Conservation (phyloP, 2,797 vertebrate species). For the Chanos chanos region DNA sequence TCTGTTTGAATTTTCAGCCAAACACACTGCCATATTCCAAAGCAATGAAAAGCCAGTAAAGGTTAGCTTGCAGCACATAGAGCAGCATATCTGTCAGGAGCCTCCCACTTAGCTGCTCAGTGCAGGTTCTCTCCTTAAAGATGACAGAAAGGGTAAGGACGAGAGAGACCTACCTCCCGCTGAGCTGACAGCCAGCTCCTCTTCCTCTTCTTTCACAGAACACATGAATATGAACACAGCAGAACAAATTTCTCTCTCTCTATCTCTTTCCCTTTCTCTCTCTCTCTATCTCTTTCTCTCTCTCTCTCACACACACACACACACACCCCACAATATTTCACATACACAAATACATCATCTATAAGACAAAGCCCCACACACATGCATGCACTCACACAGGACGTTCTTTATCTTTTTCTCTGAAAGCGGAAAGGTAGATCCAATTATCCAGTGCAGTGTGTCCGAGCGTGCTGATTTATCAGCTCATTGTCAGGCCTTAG, state of each 20-base stretch:
- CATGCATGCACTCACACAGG: background rate
- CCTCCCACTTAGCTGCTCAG: background rate
- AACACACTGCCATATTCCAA: no score
- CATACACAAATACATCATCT: background rate
- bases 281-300: no score
- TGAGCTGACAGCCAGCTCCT: conserved; percentile 28
- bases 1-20: no score
- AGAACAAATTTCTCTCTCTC: no score
- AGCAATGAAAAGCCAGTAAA: no score
- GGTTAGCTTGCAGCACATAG: no score
- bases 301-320: background rate
- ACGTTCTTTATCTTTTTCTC: background rate
- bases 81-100: background rate
- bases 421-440: background rate
- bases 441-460: conserved; percentile 4
- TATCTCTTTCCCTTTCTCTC: no score
- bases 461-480: background rate
- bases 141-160: conserved; percentile 55
- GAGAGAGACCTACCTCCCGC: conserved; percentile 37
- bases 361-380: background rate
- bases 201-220: background rate
- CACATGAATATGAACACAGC: no score
- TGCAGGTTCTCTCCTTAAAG: conserved; percentile 24
- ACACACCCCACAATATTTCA: background rate
- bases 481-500: no score